Evolutionary conservation across 2,113 vertebrate genomes (phyloP), one percentile per base, ranked within the genome.

Genomic region (Phyllopteryx taeniolatus): DNA sequence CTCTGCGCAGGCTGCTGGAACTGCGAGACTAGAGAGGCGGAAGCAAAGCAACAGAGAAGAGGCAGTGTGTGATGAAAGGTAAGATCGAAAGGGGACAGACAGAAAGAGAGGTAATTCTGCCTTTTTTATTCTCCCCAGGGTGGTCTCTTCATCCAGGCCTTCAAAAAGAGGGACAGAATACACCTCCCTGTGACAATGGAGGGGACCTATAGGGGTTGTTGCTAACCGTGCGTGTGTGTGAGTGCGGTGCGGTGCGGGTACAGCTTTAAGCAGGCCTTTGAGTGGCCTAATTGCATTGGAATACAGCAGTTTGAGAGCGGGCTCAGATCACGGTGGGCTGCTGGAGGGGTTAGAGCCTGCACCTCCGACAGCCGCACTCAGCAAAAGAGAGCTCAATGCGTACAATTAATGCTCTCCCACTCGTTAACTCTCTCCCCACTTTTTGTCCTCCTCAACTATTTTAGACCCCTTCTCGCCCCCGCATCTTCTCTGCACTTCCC

Each of bases 231-330:
- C 68, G 83, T 73, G 78, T 79, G 80, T 79, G 74, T 68, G 81
- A 65, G 72, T 80, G 83, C 76, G 80, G 72, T 79, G 78, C 80
- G 74, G 68, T 72, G 83, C 90, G 83, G 72, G 89, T 92, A 89
- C 92, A 95, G 95, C 94, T 94, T 95, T 95, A 97, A 95, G 93
- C 93, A 94, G 94, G 87, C 91, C 93, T 96, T 95, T 95, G 90
- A 95, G 91, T 92, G 89, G 93, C 90, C 94, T 96, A 96, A 96
- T 96, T 98, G 93, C 93, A 93, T 95, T 95, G 94, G 94, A 96
- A 95, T 96, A 94, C 93, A 91, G 94, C 93, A 93, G 89, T 67
- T 87, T 93, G 93, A 92, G 93, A 92, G 92, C 91, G 88, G 91
- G 90, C 83, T 94, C 91, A 91, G 94, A 92, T 93, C 94, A 80